Evolutionary conservation across 2,888 invertebrate genomes (phyloP), one percentile per base, ranked within the genome.

Genomic region (Orchestes rusci): DNA sequence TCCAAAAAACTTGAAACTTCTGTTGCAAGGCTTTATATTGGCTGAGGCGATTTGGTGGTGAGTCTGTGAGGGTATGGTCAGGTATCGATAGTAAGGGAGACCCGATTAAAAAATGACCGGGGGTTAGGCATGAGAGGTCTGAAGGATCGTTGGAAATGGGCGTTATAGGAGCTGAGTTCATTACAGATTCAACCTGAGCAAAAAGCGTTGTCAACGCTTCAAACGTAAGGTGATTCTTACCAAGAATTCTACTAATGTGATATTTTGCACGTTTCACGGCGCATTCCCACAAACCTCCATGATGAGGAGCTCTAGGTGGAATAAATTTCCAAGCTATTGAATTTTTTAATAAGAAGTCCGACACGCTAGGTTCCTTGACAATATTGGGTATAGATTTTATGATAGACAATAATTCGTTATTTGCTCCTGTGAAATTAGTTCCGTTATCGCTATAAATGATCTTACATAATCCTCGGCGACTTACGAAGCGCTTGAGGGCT

Each of bases 271-370:
- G 50, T 30, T 59, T 56, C 2, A 61, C 55, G 15, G 32, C 32
- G 1, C 56, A 50, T 39, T 62, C 62, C n/a, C n/a, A n/a, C n/a
- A n/a, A n/a, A n/a, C n/a, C n/a, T n/a, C n/a, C n/a, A n/a, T n/a
- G n/a, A n/a, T 61, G 55, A 2, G 59, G 56, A 16, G 57, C 45
- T 12, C 40, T 32, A 3, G 59, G 53, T 3, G 59, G 58, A 20
- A 56, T 59, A 38, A 61, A 63, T 17, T 48, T 35, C 37, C 48
- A 48, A 12, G 30, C 33, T 2, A 44, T 45, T 17, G 35, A 19
- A 36, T 45, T 45, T 17, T 17, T 12, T 7, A 33, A 16, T 16
- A 33, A 16, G 16, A 33, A 33, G 8, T 12, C 8, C 7, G 34
- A 12, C 7, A 12, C 13, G 12, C 13, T 12, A n/a, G 13, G 8